phyloP scores from a whole-genome alignment of 2,888 invertebrate species.

The Saturnia japonica region DNA sequence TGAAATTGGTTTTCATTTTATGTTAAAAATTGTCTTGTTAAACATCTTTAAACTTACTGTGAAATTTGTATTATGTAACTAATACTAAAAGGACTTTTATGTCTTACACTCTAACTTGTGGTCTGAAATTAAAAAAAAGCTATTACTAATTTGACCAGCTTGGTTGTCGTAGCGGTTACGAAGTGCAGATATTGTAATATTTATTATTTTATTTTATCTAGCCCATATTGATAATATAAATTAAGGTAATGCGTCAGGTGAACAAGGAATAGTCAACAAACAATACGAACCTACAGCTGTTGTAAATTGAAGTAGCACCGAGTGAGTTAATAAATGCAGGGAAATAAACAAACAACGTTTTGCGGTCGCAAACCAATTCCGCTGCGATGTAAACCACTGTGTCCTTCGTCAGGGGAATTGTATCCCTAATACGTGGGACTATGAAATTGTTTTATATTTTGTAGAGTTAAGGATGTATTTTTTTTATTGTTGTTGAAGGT shows the following conservation, averaged over 20 bases:
- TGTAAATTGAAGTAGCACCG: not conserved
- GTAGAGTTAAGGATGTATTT: not conserved
- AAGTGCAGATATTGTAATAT: too few species aligned
- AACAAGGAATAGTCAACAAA: not conserved
- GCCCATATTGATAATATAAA: not conserved
- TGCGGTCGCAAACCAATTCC: constrained; percentile 11
- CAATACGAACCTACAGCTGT: not conserved
- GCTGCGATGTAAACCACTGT: not conserved
- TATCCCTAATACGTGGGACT: not conserved
- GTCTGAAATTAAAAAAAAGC: too few species aligned
- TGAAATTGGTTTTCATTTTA: too few species aligned
- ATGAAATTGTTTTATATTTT: constrained; percentile 1
- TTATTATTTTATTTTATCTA: too few species aligned
- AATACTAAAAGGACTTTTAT: too few species aligned
- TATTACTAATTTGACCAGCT: too few species aligned
- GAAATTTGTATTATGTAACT: too few species aligned
- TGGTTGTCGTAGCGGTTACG: too few species aligned
- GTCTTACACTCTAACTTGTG: too few species aligned
- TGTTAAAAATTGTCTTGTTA: too few species aligned
- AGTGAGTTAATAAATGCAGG: not conserved
- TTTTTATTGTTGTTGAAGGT: not conserved
- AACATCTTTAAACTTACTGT: too few species aligned
- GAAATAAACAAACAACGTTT: not conserved
- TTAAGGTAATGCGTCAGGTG: not conserved
- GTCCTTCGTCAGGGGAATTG: not conserved